Evolutionary conservation across 2,797 vertebrate species (phyloP), one percentile per base, ranked within the genome.

Genomic region (Hoplostethus mediterraneus): DNA sequence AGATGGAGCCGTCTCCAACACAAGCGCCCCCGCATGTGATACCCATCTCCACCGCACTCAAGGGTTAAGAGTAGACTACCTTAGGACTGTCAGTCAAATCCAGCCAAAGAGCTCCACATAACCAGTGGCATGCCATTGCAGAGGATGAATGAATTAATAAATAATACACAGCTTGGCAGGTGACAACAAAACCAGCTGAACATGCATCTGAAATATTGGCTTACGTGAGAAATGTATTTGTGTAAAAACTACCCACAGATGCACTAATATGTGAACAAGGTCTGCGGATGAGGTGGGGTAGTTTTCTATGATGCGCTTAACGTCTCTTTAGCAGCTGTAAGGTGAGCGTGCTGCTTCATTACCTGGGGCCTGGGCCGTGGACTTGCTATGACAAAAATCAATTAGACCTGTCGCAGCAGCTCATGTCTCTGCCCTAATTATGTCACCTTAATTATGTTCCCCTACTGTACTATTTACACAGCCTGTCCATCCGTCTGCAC

Each of bases 1-100:
- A 95, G 94, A 92, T 94, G 93, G 93, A 90, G 94, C 91, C 77
- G 84, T 93, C 71, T 83, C 61, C 91, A 91, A 83, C 82, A 80
- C 21, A n/a, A 82, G 76, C 12, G 11, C 44, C 63, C 44, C 44
- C 42, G 69, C 75, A 78, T 54, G 51, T 3, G 31, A 65, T 55
- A 62, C 48, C n/a, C 45, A 33, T 65, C 16, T 72, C 67, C 42
- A 16, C 45, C 88, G 16, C 82, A 82, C 80, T 83, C 6, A 2
- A 77, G 65, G 80, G 77, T 70, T 81, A 71, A 77, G 60, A 75
- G 81, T 12, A 80, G 77, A 77, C 80, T 67, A 81, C 30, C 53
- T 60, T 51, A 61, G 55, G 59, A 61, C 79, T 33, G 77, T 79
- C 81, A 80, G 40, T 79, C 81, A 85, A 21, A 80, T 71, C 47